Conservation (phyloP, 1,140 invertebrate genomes). For the Lamellibrachia luymesi region DNA sequence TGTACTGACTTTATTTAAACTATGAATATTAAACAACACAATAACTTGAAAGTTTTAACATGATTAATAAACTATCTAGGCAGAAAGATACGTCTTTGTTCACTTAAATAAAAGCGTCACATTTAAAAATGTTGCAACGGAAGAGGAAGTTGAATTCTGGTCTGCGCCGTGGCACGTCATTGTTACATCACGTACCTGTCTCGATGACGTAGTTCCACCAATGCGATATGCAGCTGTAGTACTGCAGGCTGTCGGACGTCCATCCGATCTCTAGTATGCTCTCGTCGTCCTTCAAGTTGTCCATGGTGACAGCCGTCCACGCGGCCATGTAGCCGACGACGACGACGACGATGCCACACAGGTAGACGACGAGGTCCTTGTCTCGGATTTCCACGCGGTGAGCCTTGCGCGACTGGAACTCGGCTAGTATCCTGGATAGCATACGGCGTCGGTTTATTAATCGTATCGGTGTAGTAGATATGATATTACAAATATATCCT, state of each 20-base stretch:
- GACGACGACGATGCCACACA: constrained; percentile 72
- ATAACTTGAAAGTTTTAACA: too few relatives aligned
- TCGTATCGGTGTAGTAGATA: not conserved
- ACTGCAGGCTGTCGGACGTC: constrained; percentile 56
- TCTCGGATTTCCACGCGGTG: constrained; percentile 83
- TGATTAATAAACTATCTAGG: too few relatives aligned
- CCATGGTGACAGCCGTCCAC: constrained; percentile 70
- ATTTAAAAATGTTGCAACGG: too few relatives aligned
- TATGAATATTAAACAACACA: too few relatives aligned
- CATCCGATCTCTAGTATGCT: constrained; percentile 58
- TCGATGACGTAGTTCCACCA: constrained; percentile 90
- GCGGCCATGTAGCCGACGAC: constrained; percentile 81
- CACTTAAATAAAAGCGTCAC: too few relatives aligned
- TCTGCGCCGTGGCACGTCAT: not conserved
- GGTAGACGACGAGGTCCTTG: constrained; percentile 79
- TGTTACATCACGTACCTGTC: constrained; percentile 58
- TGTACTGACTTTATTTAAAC: too few relatives aligned
- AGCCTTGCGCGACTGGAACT: constrained; percentile 80
- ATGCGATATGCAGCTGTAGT: constrained; percentile 71
- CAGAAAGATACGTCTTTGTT: too few relatives aligned
- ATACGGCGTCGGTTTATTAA: constrained; percentile 2
- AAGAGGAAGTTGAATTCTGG: too few relatives aligned
- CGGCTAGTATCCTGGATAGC: constrained; percentile 61
- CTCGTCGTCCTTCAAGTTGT: constrained; percentile 46
- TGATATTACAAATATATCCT: not conserved